Base-by-base conservation (phyloP, 1,140 invertebrate species). In the Acromyrmex charruanus region DNA sequence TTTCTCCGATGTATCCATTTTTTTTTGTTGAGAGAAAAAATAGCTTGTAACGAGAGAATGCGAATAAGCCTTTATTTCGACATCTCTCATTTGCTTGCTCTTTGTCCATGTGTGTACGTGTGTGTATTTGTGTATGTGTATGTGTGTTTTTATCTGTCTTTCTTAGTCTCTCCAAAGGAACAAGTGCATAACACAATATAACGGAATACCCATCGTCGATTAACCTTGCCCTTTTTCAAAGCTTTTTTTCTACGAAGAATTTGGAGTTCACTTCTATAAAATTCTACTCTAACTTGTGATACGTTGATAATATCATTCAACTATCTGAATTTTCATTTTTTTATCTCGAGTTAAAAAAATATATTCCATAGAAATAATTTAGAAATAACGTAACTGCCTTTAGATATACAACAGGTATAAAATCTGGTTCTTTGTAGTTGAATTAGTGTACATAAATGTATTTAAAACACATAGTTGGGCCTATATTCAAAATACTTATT, bases 161-260 rank as follows among this genome's bases (percentile, higher is more conserved):
- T 49, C 59, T 69, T 55, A 12, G 53, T 59, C 53, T 58, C 66
- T 9, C 31, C 31, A 9, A 35, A 71, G 51, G 35, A 72, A 59
- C 25, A 53, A 72, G 18, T 63, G 59, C 59, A 77, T 77, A 16
- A 63, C 58, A 63, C 59, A 39, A 79, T 79, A 44, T 79, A 79
- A 79, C 77, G 77, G 77, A 79, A 66, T 79, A 9, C 39, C 10
- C 16, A 28, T 65, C 58, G 16, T 79, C 28, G 44, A 49, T 18
- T 79, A 79, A 79, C 61, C 77, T 79, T 66, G 51, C 18, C 35
- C 59, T 77, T 44, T 63, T 44, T 63, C 58, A 75, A 39, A 14
- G 16, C 18, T 61, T 49, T 14, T 31, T 49, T 49, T 49, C 39
- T 53, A 3, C 2, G 18, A 66, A 9, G 44, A 79, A 51, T 66